These are phyloP conservation scores for Ifrita kowaldi DNA, from an alignment of 2,113 vertebrate species.

Conservation along the genomic window DNA sequence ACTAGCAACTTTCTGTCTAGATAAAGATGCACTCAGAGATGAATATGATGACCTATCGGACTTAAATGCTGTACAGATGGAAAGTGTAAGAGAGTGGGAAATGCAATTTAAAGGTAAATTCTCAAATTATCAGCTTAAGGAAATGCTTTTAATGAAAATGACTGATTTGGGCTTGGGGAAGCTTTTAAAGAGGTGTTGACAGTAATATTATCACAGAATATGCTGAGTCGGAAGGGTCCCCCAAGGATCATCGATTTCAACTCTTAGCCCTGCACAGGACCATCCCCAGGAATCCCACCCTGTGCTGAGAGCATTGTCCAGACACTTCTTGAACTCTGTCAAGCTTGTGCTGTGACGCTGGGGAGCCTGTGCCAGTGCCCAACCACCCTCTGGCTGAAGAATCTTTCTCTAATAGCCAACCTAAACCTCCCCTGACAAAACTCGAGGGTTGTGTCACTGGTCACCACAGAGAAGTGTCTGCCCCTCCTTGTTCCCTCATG, in stretches of 20 bases:
- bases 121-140: not conserved
- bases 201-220: not conserved
- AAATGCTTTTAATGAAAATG: not conserved
- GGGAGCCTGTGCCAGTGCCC: not conserved
- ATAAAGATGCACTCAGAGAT: conserved; percentile 92
- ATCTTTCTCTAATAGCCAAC: not conserved
- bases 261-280: not conserved
- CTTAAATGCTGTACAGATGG: conserved; percentile 97
- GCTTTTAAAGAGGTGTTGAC: not conserved
- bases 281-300: not conserved
- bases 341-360: not conserved
- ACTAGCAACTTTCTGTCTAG: conserved; percentile 96
- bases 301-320: not conserved
- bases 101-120: conserved; percentile 97
- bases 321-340: not conserved
- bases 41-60: conserved; percentile 97
- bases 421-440: not conserved
- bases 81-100: conserved; percentile 98
- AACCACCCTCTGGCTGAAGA: not conserved
- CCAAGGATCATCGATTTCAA: fast-evolving
- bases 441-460: not conserved
- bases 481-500: not conserved
- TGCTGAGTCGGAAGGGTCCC: not conserved
- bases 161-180: not conserved
- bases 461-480: not conserved